Percentiles rank a stretch among this genome's conserved stretches.
These are phyloP conservation scores for Parauchenoglanis punctatus DNA, from an alignment of 2,797 vertebrate species.

Conservation along the genomic window DNA sequence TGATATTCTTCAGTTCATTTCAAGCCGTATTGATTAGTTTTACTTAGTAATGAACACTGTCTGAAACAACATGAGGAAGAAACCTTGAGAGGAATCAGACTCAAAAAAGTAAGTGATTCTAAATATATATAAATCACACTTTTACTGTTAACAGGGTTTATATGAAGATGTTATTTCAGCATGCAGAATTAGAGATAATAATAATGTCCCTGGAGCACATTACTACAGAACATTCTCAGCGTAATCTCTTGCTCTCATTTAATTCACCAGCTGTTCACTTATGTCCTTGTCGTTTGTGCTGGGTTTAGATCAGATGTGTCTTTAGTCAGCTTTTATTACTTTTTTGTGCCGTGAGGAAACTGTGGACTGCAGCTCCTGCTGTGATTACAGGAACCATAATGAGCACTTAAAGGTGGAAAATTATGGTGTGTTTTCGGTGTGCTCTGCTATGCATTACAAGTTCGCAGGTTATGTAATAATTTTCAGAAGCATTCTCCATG, in stretches of 20 bases:
- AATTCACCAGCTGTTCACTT: slow-evolving; percentile 53
- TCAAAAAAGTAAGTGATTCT: no score
- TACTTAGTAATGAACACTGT: background rate
- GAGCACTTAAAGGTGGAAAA: slow-evolving; percentile 21
- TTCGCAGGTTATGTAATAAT: background rate
- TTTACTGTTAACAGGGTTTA: background rate
- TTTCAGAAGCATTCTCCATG: background rate
- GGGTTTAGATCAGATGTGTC: slow-evolving; percentile 28
- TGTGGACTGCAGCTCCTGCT: background rate
- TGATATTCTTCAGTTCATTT: background rate
- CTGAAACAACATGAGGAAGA: background rate
- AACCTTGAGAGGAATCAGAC: background rate
- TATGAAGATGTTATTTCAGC: background rate
- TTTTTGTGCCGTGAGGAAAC: background rate
- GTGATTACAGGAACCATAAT: slow-evolving; percentile 11
- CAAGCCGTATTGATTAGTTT: background rate
- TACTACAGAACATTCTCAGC: slow-evolving; percentile 27
- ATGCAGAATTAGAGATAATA: slow-evolving; percentile 30
- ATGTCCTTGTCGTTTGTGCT: slow-evolving; percentile 35
- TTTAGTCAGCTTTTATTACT: slow-evolving; percentile 18
- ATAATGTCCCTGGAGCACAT: slow-evolving; percentile 20
- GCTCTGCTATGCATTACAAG: background rate
- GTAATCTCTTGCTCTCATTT: slow-evolving; percentile 46
- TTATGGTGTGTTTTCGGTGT: background rate
- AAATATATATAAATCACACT: background rate